Evolutionary conservation across 2,113 vertebrate species (phyloP).

Genomic region (Tapirus terrestris): DNA sequence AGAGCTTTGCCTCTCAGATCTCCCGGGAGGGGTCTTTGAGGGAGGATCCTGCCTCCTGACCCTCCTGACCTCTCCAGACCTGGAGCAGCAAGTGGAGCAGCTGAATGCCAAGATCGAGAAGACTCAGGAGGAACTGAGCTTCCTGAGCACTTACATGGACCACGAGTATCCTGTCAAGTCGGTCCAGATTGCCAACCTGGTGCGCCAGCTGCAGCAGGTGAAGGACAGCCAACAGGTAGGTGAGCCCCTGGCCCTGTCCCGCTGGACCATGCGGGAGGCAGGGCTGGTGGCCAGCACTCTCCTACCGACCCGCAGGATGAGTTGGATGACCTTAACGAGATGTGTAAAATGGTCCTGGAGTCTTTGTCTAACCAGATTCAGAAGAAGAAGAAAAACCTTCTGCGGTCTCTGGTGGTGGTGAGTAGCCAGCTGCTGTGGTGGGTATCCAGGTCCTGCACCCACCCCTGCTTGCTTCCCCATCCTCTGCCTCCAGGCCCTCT

Average conservation of each 20-base stretch:
- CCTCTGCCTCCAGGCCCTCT: not conserved
- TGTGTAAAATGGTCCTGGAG: constrained; percentile 23
- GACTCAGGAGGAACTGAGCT: constrained; percentile 58
- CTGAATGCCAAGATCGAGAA: constrained; percentile 52
- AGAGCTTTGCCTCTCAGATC: not conserved
- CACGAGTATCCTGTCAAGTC: not conserved
- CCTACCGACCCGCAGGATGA: constrained; percentile 65
- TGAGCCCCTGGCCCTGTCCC: not conserved
- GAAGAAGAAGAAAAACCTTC: not conserved
- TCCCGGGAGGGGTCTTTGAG: not conserved
- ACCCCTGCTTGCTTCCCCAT: not conserved
- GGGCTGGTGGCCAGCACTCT: not conserved
- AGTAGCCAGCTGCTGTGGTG: not conserved
- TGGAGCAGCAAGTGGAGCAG: constrained; percentile 71
- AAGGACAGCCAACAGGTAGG: constrained; percentile 78
- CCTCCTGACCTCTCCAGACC: constrained; percentile 49
- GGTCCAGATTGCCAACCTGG: constrained; percentile 51
- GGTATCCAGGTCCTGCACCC: not conserved
- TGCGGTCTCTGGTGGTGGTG: constrained; percentile 67
- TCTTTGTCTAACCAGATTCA: not conserved
- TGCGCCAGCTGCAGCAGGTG: constrained; percentile 67
- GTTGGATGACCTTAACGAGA: constrained; percentile 48
- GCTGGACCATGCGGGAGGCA: accelerated
- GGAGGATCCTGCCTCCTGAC: not conserved
- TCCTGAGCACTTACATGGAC: constrained; percentile 70